A percentile compares a stretch with the other conserved stretches of the same genome.
Conservation (phyloP, 1,140 invertebrate genomes). For the Euwallacea fornicatus region DNA sequence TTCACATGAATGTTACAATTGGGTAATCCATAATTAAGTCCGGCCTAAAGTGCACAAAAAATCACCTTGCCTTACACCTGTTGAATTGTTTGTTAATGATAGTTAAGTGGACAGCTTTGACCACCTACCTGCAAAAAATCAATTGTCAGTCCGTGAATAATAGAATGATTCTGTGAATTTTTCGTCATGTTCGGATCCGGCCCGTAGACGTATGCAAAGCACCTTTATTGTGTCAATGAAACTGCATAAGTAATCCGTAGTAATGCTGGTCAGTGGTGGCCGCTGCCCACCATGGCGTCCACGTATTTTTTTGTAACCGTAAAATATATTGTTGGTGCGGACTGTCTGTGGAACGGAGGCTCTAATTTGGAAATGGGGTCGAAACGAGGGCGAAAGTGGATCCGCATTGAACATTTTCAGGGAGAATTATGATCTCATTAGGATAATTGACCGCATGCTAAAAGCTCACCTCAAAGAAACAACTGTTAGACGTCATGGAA, state of each 20-base stretch:
- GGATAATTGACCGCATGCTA: constrained; percentile 12
- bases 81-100: constrained; percentile 11
- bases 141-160: not conserved
- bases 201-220: not conserved
- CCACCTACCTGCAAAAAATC: constrained; percentile 11
- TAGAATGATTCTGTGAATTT: constrained; percentile 1
- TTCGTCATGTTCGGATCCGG: not conserved
- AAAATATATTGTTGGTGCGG: not conserved
- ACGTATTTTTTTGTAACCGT: not conserved
- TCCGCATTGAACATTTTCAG: constrained; percentile 4
- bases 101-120: constrained; percentile 11
- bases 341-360: not conserved
- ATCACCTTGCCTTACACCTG: constrained; percentile 12
- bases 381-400: constrained; percentile 9
- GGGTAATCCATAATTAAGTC: not conserved
- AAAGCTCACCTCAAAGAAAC: not conserved
- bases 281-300: not conserved
- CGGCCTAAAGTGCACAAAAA: not conserved
- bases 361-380: constrained; percentile 8
- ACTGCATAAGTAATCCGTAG: not conserved
- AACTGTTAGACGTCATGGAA: not conserved
- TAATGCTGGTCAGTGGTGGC: too few species aligned
- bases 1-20: not conserved
- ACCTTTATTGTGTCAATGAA: not conserved
- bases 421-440: constrained; percentile 9